Conservation (phyloP, 2,888 invertebrate species). For the Cyclophora albipunctata region DNA sequence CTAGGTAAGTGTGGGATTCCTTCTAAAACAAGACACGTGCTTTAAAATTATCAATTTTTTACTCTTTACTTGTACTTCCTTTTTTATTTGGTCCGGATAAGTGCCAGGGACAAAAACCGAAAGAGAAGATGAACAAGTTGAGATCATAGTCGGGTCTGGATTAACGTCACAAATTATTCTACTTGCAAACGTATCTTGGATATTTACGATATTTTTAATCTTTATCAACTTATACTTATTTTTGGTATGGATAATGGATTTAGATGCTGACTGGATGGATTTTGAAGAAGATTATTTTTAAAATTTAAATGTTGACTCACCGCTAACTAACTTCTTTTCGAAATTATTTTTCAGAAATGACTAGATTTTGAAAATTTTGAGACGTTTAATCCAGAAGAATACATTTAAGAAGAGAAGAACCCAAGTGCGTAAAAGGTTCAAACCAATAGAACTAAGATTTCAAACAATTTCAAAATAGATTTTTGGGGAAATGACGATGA, state of each 20-base stretch:
- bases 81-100: conserved; percentile 50
- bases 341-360: no score
- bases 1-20: conserved; percentile 58
- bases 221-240: no score
- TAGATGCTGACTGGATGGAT: no score
- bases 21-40: conserved; percentile 71
- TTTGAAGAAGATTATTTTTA: no score
- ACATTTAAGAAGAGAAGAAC: conserved; percentile 18
- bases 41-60: conserved; percentile 61
- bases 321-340: no score
- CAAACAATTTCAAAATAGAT: conserved; percentile 14
- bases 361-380: no score
- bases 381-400: conserved; percentile 30
- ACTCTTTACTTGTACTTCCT: conserved; percentile 75
- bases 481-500: conserved; percentile 10
- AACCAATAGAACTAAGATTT: conserved; percentile 10
- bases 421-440: conserved; percentile 22
- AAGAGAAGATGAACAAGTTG: conserved; percentile 57
- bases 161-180: conserved; percentile 4
- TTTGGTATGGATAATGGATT: no score
- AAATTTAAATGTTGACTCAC: no score
- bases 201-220: no score
- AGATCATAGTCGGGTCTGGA: conserved; percentile 32
- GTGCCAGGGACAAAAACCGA: conserved; percentile 68
- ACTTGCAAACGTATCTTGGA: no score